These are phyloP conservation scores for Drosophila oshimai DNA, from an alignment of 1,140 invertebrate genomes.

Conservation along the genomic window DNA sequence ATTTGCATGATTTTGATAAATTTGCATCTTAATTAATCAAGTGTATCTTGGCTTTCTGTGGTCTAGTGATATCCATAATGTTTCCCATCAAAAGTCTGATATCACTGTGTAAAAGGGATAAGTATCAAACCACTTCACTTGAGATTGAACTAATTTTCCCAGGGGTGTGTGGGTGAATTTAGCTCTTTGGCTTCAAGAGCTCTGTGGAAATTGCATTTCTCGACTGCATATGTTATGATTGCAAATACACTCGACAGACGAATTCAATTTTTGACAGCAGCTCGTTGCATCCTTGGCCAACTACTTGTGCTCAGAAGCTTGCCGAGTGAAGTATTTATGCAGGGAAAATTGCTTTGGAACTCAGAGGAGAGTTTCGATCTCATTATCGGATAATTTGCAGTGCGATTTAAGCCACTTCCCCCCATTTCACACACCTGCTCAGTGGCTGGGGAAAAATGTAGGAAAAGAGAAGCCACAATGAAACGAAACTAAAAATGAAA, in stretches of 20 bases:
- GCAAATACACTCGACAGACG: slow-evolving; percentile 54
- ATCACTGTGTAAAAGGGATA: background rate
- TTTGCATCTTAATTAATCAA: slow-evolving; percentile 6
- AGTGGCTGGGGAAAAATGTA: slow-evolving; percentile 22
- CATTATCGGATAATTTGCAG: slow-evolving; percentile 63
- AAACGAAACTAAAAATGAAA: slow-evolving; percentile 30
- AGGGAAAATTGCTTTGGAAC: slow-evolving; percentile 18
- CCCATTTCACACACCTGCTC: slow-evolving; percentile 24
- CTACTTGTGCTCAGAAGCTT: slow-evolving; percentile 16
- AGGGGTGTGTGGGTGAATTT: background rate
- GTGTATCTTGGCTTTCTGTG: background rate
- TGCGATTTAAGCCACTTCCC: slow-evolving; percentile 21
- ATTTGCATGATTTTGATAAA: too few species aligned
- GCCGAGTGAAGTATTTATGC: slow-evolving; percentile 18
- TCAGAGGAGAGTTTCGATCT: slow-evolving; percentile 29
- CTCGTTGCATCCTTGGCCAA: slow-evolving; percentile 9
- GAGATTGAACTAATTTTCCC: slow-evolving; percentile 13
- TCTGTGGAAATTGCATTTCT: slow-evolving; percentile 38
- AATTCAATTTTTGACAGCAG: slow-evolving; percentile 22
- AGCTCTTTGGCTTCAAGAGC: slow-evolving; percentile 10
- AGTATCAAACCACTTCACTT: background rate
- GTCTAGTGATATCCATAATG: background rate
- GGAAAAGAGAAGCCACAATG: slow-evolving; percentile 10
- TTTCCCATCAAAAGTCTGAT: background rate
- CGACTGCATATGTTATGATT: slow-evolving; percentile 47